Base-by-base conservation (phyloP, 2,888 invertebrate genomes). In the Hermaeophaga mercurialis region DNA sequence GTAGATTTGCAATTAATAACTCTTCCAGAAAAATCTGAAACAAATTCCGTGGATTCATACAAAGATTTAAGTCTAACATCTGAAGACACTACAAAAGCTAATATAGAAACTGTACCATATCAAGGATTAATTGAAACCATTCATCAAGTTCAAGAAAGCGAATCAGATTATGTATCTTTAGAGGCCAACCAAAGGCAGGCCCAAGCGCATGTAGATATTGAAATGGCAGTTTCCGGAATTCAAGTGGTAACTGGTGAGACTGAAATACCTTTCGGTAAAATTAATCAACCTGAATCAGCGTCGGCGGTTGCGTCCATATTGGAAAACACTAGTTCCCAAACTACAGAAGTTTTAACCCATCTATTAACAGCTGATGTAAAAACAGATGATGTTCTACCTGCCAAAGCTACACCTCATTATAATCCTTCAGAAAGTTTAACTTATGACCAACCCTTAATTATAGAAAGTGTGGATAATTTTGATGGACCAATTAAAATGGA, bases 201-300 rank as follows among this genome's bases (percentile, higher is more conserved):
- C 5, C 74, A 77, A 45, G 54, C 80, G n/a, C 67, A 69, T 4
- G 56, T 82, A 12, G 78, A 80, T 64, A 77, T 78, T 65, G 74
- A 70, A 14, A 75, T 74, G 60, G 72, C 76, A 15, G 67, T 79
- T n/a, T 73, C 75, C 1, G 70, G 82, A 1, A 80, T 75, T 33
- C 82, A 84, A 75, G 74, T 81, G 19, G 73, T 79, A 56, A 63
- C 78, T 14, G 80, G 81, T 63, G 84, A 85, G 70, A 74, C 70
- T 53, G 81, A 81, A 69, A 70, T 71, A 48, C 56, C 69, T 1
- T 73, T 82, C 14, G 72, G 74, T 48, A 71, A 71, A 24, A 58
- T 71, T 12, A 64, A 68, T 9, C 66, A 68, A 62, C 77, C 76
- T 7, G 70, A 71, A 54, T 64, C 62, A 9, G 70, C 63, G 52